phyloP scores from a whole-genome alignment of 2,797 vertebrate genomes.

The Sternotherus odoratus region DNA sequence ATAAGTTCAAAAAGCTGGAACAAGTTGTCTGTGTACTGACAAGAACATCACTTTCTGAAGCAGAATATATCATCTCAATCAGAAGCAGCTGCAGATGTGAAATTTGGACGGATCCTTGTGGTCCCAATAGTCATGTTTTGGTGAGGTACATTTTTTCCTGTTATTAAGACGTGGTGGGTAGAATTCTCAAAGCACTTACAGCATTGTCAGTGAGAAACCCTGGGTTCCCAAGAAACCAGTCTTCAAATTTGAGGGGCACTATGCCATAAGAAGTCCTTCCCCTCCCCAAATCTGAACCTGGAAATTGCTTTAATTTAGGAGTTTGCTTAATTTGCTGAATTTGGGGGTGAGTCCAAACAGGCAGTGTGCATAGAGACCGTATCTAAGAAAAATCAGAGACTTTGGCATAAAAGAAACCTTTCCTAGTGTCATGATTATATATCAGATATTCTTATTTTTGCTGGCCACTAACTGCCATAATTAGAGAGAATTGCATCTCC shows the following conservation, averaged over 20 bases:
- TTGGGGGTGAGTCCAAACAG: not conserved
- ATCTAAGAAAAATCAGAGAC: constrained; percentile 12
- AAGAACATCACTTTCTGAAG: constrained; percentile 32
- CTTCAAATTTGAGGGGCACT: constrained; percentile 33
- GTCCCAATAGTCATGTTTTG: constrained; percentile 32
- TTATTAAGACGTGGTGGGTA: constrained; percentile 39
- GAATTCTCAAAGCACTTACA: constrained; percentile 54
- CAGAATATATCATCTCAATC: constrained; percentile 22
- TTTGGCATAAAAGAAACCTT: not conserved
- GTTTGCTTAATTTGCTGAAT: not conserved
- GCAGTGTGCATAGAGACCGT: not conserved
- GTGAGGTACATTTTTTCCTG: constrained; percentile 50
- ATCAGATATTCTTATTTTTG: constrained; percentile 22
- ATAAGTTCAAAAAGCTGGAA: constrained; percentile 36
- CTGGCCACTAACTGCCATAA: not conserved
- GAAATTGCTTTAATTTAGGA: not conserved
- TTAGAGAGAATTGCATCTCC: constrained; percentile 22
- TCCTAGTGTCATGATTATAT: not conserved
- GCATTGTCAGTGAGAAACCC: constrained; percentile 24
- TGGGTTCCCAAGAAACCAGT: constrained; percentile 25
- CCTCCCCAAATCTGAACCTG: not conserved
- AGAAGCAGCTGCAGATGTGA: constrained; percentile 49
- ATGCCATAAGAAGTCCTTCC: not conserved
- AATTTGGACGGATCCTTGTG: constrained; percentile 28
- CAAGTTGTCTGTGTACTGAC: not conserved